Evolutionary conservation across 2,113 vertebrate genomes (phyloP).

Genomic region (Pituophis catenifer): DNA sequence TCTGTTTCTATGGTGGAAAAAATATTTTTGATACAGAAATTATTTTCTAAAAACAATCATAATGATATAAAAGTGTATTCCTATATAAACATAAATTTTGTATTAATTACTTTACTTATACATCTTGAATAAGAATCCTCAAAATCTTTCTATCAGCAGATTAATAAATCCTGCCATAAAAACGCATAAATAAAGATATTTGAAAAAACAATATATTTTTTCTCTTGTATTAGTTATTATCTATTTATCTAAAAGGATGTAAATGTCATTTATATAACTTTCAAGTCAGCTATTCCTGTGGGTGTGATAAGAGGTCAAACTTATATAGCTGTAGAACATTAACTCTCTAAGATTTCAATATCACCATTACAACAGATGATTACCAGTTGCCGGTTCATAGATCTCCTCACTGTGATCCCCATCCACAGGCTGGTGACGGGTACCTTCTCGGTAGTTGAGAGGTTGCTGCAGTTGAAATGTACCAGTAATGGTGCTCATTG

Average conservation of each 20-base stretch:
- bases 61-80: background rate
- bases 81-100: background rate
- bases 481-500: slow-evolving; percentile 73
- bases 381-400: slow-evolving; percentile 91
- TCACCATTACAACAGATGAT: background rate
- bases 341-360: background rate
- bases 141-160: background rate
- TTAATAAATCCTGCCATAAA: background rate
- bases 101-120: background rate
- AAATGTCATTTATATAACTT: background rate
- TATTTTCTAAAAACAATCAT: background rate
- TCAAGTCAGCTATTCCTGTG: background rate
- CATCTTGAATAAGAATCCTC: background rate
- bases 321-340: background rate
- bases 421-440: slow-evolving; percentile 72
- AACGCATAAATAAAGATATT: background rate
- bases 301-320: no score
- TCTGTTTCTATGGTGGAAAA: background rate
- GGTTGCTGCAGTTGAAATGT: slow-evolving; percentile 70
- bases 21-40: background rate
- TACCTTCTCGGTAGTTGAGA: slow-evolving; percentile 85
- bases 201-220: background rate
- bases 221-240: background rate
- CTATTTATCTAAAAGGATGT: background rate
- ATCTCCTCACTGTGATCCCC: slow-evolving; percentile 74